Base-by-base conservation (phyloP, 2,797 vertebrate genomes). In the Melanotaenia maccullochi region DNA sequence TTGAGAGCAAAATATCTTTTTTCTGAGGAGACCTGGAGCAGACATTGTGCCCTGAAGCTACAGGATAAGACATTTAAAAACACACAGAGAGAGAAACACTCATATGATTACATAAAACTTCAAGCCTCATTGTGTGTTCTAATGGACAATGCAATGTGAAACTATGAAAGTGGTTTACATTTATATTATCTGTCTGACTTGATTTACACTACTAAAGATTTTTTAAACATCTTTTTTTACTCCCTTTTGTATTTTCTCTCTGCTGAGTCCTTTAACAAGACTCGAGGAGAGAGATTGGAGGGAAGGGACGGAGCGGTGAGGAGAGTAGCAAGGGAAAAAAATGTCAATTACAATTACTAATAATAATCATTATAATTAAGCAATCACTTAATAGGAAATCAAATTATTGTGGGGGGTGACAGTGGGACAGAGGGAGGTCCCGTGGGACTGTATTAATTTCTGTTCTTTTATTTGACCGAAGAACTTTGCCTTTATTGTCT, bases 331-430 rank as follows among this genome's bases (percentile, higher is more conserved):
- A 38, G 73, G 64, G 38, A 69, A 82, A 81, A 85, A 91, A 89
- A 90, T 70, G 90, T 91, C 88, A 94, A 90, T 93, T 93, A 91
- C 93, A 94, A 94, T 94, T 93, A 93, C 90, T 90, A 93, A 90
- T 94, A 94, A 93, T 93, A 93, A 90, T 92, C 90, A 94, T 94
- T 92, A 90, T 94, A 95, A 95, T 95, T 93, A 95, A 95, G 91
- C 88, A 95, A 88, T 94, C 93, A 94, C 90, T 94, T 94, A 93
- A 93, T 93, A 91, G 90, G 84, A 94, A 95, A 94, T 94, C 85
- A 91, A 94, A 94, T 95, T 91, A 94, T 93, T 92, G 89, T 83
- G 81, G 82, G 82, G 79, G 80, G 82, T 83, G 86, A 90, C 89
- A 85, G 90, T 74, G 82, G 88, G 87, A 88, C 78, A 72, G 88